A percentile compares a stretch with the other conserved stretches of the same genome.
These are phyloP conservation scores for Rhodeus uyekii DNA, from an alignment of 2,797 vertebrate species.

Conservation along the genomic window DNA sequence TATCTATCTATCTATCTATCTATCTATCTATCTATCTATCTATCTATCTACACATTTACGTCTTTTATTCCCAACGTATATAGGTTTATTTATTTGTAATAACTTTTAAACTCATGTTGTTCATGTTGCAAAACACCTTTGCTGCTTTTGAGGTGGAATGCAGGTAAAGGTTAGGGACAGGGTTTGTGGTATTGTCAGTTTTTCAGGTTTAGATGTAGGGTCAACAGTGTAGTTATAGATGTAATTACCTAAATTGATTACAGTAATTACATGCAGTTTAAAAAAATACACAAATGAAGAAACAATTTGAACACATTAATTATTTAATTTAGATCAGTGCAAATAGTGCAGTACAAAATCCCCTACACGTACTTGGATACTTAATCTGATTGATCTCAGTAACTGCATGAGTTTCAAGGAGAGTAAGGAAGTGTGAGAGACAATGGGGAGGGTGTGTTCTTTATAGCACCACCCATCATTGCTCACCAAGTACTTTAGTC, in stretches of 20 bases:
- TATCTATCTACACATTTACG: too few relatives aligned
- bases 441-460: constrained; percentile 48
- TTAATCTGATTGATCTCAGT: background rate
- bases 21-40: too few relatives aligned
- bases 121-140: background rate
- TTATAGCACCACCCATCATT: constrained; percentile 49
- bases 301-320: background rate
- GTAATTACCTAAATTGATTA: background rate
- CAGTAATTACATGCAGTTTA: background rate
- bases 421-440: constrained; percentile 39
- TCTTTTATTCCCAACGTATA: background rate
- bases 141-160: background rate
- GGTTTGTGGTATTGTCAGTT: background rate
- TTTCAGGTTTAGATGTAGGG: background rate
- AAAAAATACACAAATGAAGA: background rate
- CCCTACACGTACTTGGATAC: background rate
- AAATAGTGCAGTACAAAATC: background rate
- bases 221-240: background rate
- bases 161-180: background rate
- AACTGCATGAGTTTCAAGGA: background rate
- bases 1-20: too few relatives aligned
- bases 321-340: background rate
- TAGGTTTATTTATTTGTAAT: background rate
- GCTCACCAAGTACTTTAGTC: constrained; percentile 42
- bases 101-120: background rate